Evolutionary conservation across 2,888 invertebrate species (phyloP), one percentile per base, ranked within the genome.

Genomic region (Lingula anatina): DNA sequence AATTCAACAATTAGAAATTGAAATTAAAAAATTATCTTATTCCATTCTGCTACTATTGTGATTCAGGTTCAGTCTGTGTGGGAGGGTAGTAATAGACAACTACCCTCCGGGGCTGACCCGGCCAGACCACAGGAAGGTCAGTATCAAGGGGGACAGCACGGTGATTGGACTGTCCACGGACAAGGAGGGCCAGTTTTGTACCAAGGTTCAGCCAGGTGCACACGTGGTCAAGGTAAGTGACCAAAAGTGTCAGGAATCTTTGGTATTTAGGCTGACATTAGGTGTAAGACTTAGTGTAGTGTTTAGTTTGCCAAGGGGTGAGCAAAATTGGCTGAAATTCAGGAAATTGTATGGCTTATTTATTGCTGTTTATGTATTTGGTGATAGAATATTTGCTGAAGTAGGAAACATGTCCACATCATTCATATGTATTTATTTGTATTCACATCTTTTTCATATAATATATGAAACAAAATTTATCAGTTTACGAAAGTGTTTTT

Each of bases 141-240:
- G 64, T 20, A 61, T 68, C 41, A 63, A 60, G 44, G 65, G 65
- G 9, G 62, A 66, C 23, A 64, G 63, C 24, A 62, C 64, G 9
- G 58, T 61, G 3, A 39, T 44, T n/a, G 66, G 67, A 46, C 62
- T 71, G 23, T 59, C 63, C 27, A 72, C 77, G 5, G 66, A 70
- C 9, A 73, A 72, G 36, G 80, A 81, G 63, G 89, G 90, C 12
- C 80, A 81, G 51, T 93, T 90, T 82, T 93, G 92, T 71, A 79
- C 84, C 0, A 86, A 82, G 71, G 80, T 93, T 7, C 76, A 83
- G 0, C 83, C 86, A 0, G 92, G 89, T 12, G 83, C 83, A 59
- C 94, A 90, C 77, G 80, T 66, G n/a, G 57, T 72, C 31, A 65
- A 83, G 35, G 82, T 73, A 57, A 47, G 57, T 45, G n/a, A n/a